Base-by-base conservation (phyloP, 2,888 invertebrate genomes). In the Alviniconcha strummeri region DNA sequence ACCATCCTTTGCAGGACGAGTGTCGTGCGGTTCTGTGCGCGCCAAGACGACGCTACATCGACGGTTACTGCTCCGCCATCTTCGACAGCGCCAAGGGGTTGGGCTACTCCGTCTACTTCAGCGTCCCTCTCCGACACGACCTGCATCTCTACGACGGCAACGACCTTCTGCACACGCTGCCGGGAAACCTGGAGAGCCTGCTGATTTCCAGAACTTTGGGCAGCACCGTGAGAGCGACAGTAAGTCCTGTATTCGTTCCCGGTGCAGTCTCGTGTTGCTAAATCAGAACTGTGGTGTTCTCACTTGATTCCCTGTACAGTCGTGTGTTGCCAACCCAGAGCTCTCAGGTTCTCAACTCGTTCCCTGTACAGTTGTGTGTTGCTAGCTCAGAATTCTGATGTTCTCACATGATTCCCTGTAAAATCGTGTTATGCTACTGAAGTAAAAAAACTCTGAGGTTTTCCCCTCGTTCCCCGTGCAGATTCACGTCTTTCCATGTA, bases 1-100 rank as follows among this genome's bases (percentile, higher is more conserved):
- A 36, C 36, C 36, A 36, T 36, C 36, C 36, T 3, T 36, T 36
- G 36, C 84, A 87, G 87, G 83, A 84, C 54, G 13, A 55, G 13
- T 87, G 87, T 77, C 84, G 87, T 13, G 19, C 60, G 4, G 83
- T 87, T 8, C 74, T 71, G 19, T 87, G 87, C 74, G 78, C 86
- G 1, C 72, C n/a, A 0, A 85, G 85, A 5, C 86, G 85, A 4
- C 84, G 86, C n/a, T 75, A 84, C 15, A 75, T 81, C 15, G 69
- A 74, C 8, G 82, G 82, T 7, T 64, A 54, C 4, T 87, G 87
- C 67, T 67, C 56, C 56, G 76, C 86, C 3, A 80, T 86, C 36
- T 85, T 86, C 64, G 64, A 19, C 57, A 81, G 64, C 36, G 76
- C 83, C 54, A 81, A 71, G 0, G 85, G 83, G 0, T 56, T 85